phyloP scores from a whole-genome alignment of 2,113 vertebrate genomes.

The Tragelaphus buxtoni region DNA sequence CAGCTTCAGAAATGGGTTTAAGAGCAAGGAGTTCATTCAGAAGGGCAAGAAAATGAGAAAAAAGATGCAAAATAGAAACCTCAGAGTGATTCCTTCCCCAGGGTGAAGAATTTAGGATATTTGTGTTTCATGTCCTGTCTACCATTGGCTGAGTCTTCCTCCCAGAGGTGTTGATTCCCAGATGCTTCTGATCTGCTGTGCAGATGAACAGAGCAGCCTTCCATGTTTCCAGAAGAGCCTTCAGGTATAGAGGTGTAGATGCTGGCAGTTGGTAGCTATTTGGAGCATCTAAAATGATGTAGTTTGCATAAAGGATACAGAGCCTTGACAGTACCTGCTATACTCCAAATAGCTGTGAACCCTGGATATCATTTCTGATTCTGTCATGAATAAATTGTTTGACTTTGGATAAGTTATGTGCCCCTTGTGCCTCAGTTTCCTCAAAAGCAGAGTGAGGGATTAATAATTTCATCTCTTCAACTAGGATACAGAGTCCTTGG shows the following conservation, averaged over 20 bases:
- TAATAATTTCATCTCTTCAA: background rate
- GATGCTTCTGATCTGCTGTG: background rate
- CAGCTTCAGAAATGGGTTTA: background rate
- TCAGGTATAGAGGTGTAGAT: background rate
- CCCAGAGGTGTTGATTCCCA: background rate
- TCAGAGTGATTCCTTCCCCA: background rate
- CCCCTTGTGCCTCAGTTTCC: background rate
- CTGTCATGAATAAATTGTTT: background rate
- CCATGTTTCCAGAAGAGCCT: background rate
- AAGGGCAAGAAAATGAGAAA: background rate
- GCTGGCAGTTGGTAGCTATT: background rate
- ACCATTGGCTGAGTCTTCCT: background rate
- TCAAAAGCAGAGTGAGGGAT: background rate
- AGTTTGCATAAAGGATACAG: background rate
- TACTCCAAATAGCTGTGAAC: background rate
- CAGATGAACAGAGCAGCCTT: background rate
- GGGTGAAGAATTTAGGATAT: background rate
- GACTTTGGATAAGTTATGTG: background rate
- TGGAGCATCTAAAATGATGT: background rate
- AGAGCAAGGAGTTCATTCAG: background rate
- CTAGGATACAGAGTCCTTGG: background rate
- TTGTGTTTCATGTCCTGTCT: background rate
- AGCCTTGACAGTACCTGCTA: background rate
- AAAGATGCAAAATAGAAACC: background rate
- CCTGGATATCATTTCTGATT: background rate